Percentiles rank a stretch among this genome's conserved stretches.
phyloP scores from a whole-genome alignment of 64 coral and sea anemone species.

The Dendronephthya gigantea region DNA sequence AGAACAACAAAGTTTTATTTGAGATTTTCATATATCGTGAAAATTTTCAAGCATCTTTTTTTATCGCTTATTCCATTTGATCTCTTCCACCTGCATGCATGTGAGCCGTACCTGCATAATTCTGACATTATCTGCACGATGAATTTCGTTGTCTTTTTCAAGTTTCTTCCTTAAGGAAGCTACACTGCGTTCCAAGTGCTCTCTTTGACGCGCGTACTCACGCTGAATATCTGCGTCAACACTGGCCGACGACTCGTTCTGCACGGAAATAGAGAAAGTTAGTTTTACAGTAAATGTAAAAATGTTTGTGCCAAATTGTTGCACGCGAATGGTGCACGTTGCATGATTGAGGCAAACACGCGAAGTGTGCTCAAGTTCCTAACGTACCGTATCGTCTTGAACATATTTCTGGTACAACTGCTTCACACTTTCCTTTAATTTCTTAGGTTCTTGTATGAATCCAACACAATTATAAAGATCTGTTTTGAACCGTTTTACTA shows the following conservation, averaged over 20 bases:
- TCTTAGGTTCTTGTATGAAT: slow-evolving; percentile 95
- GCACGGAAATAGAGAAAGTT: background rate
- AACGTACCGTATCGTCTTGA: slow-evolving; percentile 81
- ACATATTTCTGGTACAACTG: slow-evolving; percentile 90
- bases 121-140: slow-evolving; percentile 90
- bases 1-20: too few relatives aligned
- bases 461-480: slow-evolving; percentile 90
- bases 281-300: too few relatives aligned
- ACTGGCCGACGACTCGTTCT: slow-evolving; percentile 37
- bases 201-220: slow-evolving; percentile 82
- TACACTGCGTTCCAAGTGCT: slow-evolving; percentile 89
- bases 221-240: slow-evolving; percentile 91
- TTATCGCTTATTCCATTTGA: too few relatives aligned
- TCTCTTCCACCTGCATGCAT: background rate
- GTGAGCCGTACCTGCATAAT: slow-evolving; percentile 87
- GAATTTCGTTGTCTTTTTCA: slow-evolving; percentile 89
- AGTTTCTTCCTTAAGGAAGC: slow-evolving; percentile 92
- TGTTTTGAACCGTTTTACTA: slow-evolving; percentile 93
- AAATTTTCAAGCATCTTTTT: too few relatives aligned
- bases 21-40: too few relatives aligned
- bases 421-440: slow-evolving; percentile 92
- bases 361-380: background rate
- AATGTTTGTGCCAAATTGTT: too few relatives aligned
- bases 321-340: too few relatives aligned
- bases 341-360: too few relatives aligned